Conservation (phyloP, 2,797 vertebrate species). For the Argyrosomus regius region DNA sequence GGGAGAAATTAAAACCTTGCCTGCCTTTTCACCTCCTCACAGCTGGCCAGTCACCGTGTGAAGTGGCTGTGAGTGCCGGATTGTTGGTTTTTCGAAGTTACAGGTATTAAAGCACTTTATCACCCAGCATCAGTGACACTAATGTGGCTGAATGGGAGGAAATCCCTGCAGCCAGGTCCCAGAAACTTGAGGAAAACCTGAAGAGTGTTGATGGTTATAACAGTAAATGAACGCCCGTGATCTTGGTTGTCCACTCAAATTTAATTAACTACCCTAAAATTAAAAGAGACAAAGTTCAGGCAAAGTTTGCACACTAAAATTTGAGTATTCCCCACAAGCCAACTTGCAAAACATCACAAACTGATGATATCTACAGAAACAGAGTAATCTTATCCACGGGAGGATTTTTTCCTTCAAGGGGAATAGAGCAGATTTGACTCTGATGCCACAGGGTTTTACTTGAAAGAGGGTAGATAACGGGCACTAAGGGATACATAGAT, state of each 20-base stretch:
- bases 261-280: not conserved
- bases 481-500: slow-evolving; percentile 57
- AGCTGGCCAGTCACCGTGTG: not conserved
- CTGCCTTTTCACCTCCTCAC: not conserved
- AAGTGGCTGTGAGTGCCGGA: not conserved
- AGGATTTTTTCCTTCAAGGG: slow-evolving; percentile 20
- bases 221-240: not conserved
- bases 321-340: not conserved
- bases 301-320: not conserved
- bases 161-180: not conserved
- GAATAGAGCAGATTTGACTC: slow-evolving; percentile 39
- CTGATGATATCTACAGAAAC: slow-evolving; percentile 36
- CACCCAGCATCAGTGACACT: not conserved
- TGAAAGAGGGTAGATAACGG: slow-evolving; percentile 61
- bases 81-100: not conserved
- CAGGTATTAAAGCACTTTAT: not conserved
- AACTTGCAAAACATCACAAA: slow-evolving; percentile 27
- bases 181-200: not conserved
- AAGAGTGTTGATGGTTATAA: not conserved
- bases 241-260: not conserved
- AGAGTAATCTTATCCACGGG: slow-evolving; percentile 12
- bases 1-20: not conserved
- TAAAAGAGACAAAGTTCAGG: not conserved
- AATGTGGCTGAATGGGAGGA: not conserved
- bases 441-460: slow-evolving; percentile 47